These are phyloP conservation scores for Genyomyrus donnyi DNA, from an alignment of 2,113 vertebrate genomes.

Conservation along the genomic window DNA sequence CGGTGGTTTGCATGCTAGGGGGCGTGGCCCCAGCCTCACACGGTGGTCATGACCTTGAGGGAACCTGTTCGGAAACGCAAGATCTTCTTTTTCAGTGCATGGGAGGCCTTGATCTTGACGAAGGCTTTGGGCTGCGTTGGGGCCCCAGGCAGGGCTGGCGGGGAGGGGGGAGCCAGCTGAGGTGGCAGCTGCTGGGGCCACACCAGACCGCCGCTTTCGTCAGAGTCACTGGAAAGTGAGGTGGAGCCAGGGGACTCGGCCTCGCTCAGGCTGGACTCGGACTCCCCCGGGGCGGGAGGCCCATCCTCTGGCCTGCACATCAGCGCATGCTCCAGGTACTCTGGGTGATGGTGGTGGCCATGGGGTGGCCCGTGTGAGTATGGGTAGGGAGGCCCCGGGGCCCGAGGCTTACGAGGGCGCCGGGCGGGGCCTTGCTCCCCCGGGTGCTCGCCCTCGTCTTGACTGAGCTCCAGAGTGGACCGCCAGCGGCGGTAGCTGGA, in stretches of 20 bases:
- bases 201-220: conserved; percentile 73
- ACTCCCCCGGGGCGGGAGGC: conserved; percentile 42
- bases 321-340: conserved; percentile 48
- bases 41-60: conserved; percentile 85
- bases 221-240: conserved; percentile 72
- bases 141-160: conserved; percentile 41
- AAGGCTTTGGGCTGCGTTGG: conserved; percentile 70
- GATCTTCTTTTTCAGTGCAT: conserved; percentile 84
- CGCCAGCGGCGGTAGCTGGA: conserved; percentile 62
- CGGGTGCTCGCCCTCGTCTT: conserved; percentile 50
- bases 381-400: conserved; percentile 37
- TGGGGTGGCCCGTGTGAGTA: conserved; percentile 34
- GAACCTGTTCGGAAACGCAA: conserved; percentile 77
- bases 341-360: conserved; percentile 40
- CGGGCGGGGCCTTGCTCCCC: conserved; percentile 34
- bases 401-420: conserved; percentile 43
- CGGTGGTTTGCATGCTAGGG: conserved; percentile 56
- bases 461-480: conserved; percentile 73
- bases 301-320: conserved; percentile 47
- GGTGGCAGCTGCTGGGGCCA: conserved; percentile 80
- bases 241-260: conserved; percentile 66
- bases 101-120: conserved; percentile 82
- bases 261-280: conserved; percentile 67
- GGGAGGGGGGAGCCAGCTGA: conserved; percentile 43
- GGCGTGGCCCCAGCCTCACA: conserved; percentile 50